These are phyloP conservation scores for Sphyrna mokarran DNA, from an alignment of 2,113 vertebrate genomes.

Conservation along the genomic window DNA sequence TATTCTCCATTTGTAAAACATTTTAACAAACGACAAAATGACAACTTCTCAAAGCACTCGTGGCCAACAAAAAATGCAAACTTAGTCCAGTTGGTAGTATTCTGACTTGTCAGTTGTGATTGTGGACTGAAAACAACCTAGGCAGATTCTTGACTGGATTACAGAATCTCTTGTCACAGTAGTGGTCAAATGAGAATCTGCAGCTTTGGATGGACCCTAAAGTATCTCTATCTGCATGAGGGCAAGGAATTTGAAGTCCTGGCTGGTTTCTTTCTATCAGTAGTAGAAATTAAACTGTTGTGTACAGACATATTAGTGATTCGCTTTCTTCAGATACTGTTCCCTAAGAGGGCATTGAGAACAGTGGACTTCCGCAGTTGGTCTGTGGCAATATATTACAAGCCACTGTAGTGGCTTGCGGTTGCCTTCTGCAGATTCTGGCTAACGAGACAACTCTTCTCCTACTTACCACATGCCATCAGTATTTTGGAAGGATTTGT, in stretches of 20 bases:
- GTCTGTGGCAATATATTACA: no score
- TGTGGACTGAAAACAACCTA: neutral
- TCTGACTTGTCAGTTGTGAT: neutral
- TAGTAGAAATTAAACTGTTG: neutral
- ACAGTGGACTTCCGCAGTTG: no score
- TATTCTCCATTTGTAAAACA: neutral
- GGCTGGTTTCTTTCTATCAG: neutral
- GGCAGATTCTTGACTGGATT: neutral
- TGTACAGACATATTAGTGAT: neutral
- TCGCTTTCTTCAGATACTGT: no score
- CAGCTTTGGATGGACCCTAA: no score
- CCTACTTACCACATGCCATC: no score
- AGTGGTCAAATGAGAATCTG: neutral
- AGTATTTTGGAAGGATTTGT: no score
- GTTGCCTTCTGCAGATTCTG: no score
- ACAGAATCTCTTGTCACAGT: neutral
- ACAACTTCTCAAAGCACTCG: no score
- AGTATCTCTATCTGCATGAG: neutral
- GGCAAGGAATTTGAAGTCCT: neutral
- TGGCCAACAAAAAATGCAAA: neutral
- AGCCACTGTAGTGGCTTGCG: no score
- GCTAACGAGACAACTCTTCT: no score
- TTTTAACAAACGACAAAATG: neutral
- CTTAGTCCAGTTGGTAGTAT: neutral
- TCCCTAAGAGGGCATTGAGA: no score